Evolutionary conservation across 1,140 invertebrate genomes (phyloP).

Genomic region (Battus philenor): DNA sequence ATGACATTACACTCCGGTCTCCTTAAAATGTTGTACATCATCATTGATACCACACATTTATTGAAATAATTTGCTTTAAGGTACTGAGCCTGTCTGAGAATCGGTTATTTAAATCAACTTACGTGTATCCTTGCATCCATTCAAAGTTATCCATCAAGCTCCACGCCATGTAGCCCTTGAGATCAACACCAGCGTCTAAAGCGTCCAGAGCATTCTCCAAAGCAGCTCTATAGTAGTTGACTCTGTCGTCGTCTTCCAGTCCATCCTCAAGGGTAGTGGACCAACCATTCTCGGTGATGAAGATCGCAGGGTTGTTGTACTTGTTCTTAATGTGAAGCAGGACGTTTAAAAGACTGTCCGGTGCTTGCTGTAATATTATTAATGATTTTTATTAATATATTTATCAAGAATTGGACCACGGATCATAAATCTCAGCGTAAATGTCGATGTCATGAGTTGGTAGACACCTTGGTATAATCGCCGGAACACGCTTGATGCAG

Average conservation of each 20-base stretch:
- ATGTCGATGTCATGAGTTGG: too few relatives aligned
- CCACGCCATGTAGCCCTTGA: constrained; percentile 47
- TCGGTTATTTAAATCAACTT: constrained; percentile 9
- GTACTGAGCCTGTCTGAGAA: too few relatives aligned
- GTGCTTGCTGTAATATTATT: constrained; percentile 12
- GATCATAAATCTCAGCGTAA: too few relatives aligned
- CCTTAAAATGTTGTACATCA: too few relatives aligned
- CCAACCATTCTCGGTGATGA: constrained; percentile 78
- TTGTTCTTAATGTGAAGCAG: constrained; percentile 62
- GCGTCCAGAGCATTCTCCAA: background rate
- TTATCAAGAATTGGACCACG: too few relatives aligned
- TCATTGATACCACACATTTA: too few relatives aligned
- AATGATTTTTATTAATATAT: too few relatives aligned
- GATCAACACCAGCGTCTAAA: constrained; percentile 71
- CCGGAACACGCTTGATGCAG: too few relatives aligned
- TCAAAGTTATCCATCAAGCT: constrained; percentile 38
- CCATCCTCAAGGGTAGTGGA: constrained; percentile 34
- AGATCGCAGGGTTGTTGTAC: constrained; percentile 69
- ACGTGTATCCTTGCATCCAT: constrained; percentile 77
- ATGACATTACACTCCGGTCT: too few relatives aligned
- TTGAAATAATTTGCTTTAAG: too few relatives aligned
- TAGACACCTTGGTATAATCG: too few relatives aligned
- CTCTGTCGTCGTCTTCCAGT: constrained; percentile 64
- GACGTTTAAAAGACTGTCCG: constrained; percentile 20
- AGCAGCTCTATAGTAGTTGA: background rate